phyloP scores from a whole-genome alignment of 1,140 invertebrate species.

The Brachionus paranguensis region DNA sequence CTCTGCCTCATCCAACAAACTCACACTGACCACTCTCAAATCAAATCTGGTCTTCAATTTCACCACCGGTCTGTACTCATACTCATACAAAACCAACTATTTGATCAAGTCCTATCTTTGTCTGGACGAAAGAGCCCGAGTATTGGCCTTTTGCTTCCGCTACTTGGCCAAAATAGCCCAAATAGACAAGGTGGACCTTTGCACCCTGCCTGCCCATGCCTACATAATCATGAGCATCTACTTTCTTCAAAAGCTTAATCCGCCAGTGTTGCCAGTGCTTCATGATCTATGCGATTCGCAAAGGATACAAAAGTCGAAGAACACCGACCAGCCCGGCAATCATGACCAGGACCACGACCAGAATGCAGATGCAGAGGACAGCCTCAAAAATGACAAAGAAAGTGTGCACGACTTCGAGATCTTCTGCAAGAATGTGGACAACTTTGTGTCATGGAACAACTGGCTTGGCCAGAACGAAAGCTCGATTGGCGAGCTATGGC shows the following conservation, averaged over 20 bases:
- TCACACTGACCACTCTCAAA: neutral
- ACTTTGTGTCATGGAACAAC: neutral
- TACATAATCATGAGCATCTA: constrained; percentile 50
- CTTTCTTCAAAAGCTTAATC: constrained; percentile 49
- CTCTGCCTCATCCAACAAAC: neutral
- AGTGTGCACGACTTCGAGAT: neutral
- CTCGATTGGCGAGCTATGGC: constrained; percentile 54
- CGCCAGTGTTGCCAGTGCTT: constrained; percentile 50
- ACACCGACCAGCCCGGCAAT: neutral
- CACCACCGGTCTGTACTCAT: neutral
- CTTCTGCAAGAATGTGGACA: neutral
- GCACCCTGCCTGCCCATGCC: constrained; percentile 51
- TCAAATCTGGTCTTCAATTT: constrained; percentile 5
- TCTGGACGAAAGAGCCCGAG: neutral
- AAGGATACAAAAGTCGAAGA: neutral
- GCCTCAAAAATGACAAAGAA: neutral
- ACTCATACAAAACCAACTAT: neutral
- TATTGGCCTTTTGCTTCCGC: constrained; percentile 21
- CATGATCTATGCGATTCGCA: constrained; percentile 43
- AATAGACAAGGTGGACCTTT: constrained; percentile 49
- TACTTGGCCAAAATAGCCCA: constrained; percentile 47
- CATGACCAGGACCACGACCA: neutral
- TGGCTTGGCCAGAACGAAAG: neutral
- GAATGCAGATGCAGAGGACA: neutral
- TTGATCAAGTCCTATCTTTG: neutral